Evolutionary conservation across 2,113 vertebrate genomes (phyloP).

Genomic region (Bufo bufo): DNA sequence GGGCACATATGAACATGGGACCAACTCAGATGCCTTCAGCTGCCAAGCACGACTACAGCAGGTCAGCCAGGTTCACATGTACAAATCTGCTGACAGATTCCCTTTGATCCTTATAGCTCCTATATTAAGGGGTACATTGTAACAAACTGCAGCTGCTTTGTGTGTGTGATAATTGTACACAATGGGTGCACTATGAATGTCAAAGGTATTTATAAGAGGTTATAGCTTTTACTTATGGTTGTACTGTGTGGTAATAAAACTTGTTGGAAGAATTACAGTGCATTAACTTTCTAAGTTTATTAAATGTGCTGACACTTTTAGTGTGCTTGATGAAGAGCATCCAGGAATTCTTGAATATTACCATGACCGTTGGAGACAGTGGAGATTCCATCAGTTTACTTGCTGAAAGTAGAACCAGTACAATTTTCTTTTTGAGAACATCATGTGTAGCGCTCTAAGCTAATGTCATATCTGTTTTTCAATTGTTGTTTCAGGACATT

Average conservation of each 20-base stretch:
- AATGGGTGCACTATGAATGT: not conserved
- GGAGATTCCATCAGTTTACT: not conserved
- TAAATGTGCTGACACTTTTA: conserved; percentile 31
- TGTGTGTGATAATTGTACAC: not conserved
- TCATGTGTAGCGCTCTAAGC: not conserved
- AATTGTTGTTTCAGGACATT: conserved; percentile 27
- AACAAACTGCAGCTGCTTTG: not conserved
- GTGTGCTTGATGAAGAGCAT: not conserved
- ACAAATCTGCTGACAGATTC: too few relatives aligned
- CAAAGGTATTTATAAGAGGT: not conserved
- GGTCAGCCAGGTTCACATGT: too few relatives aligned
- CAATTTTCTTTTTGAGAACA: not conserved
- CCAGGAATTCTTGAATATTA: conserved; percentile 1
- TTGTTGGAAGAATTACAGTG: not conserved
- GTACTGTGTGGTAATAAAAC: not conserved
- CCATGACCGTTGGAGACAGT: not conserved
- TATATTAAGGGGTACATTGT: too few relatives aligned
- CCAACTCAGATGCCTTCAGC: too few relatives aligned
- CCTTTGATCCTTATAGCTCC: too few relatives aligned
- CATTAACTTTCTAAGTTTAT: not conserved
- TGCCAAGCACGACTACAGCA: too few relatives aligned
- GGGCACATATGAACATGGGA: too few relatives aligned
- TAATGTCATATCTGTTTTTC: not conserved
- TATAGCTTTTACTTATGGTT: not conserved
- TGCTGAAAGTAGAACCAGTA: not conserved